Conservation (phyloP, 1,140 invertebrate species). For the Trachymyrmex cornetzi region DNA sequence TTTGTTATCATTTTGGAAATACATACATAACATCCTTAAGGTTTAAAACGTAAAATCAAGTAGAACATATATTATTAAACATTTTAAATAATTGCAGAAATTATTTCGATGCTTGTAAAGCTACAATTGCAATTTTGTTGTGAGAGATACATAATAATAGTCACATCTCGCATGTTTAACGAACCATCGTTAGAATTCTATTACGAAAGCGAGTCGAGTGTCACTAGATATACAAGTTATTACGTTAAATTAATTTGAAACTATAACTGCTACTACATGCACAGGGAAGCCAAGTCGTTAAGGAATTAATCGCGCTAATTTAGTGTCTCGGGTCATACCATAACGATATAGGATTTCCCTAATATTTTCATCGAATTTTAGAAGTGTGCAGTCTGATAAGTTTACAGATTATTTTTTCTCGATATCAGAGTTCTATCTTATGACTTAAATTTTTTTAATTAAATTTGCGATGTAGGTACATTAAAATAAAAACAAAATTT, state of each 20-base stretch:
- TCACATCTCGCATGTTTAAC: conserved; percentile 1
- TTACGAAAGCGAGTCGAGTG: neutral
- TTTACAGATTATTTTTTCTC: neutral
- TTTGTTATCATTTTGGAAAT: no score
- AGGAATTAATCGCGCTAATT: conserved; percentile 47
- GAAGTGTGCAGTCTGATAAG: neutral
- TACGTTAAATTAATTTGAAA: conserved; percentile 42
- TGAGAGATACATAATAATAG: conserved; percentile 4
- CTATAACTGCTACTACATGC: neutral
- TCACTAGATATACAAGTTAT: neutral
- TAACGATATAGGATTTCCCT: neutral
- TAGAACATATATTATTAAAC: neutral
- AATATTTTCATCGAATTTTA: conserved; percentile 21
- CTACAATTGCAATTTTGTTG: neutral
- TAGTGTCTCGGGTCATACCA: neutral
- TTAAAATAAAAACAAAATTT: neutral
- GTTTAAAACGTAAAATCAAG: neutral
- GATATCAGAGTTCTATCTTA: neutral
- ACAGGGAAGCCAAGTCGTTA: conserved; percentile 2
- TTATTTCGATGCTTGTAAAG: neutral
- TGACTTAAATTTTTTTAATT: conserved; percentile 30
- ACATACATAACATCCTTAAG: no score
- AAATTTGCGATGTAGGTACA: neutral
- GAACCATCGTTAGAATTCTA: conserved; percentile 3
- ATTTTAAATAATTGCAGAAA: neutral